Conservation (phyloP, 2,888 invertebrate genomes). For the Parnassius smintheus region DNA sequence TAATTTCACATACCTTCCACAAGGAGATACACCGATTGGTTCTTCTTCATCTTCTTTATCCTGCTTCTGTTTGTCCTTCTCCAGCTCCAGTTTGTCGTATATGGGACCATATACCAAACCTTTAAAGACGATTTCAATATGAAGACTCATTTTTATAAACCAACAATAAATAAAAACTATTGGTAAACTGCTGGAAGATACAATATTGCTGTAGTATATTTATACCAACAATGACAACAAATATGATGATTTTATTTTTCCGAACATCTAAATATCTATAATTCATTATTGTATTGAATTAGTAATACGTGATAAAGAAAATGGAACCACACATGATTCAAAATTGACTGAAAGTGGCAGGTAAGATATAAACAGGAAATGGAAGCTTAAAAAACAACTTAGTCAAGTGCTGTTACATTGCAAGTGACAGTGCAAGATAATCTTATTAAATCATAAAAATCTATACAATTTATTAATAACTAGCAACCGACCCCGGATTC, state of each 20-base stretch:
- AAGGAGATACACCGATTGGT: constrained; percentile 95
- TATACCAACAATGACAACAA: background rate
- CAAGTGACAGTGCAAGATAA: too few relatives aligned
- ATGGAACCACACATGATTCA: constrained; percentile 30
- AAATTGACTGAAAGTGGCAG: background rate
- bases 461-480: too few relatives aligned
- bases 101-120: constrained; percentile 63
- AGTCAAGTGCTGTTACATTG: background rate
- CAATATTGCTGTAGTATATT: constrained; percentile 2
- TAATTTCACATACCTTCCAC: constrained; percentile 84
- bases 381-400: background rate
- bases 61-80: constrained; percentile 81
- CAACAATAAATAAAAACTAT: background rate
- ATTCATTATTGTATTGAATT: constrained; percentile 1
- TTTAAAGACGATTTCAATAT: constrained; percentile 30
- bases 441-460: too few relatives aligned
- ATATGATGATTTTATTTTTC: background rate
- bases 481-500: too few relatives aligned
- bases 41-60: constrained; percentile 91
- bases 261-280: constrained; percentile 8
- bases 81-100: constrained; percentile 74
- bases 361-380: constrained; percentile 6
- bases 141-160: background rate
- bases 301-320: constrained; percentile 19
- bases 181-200: background rate